Evolutionary conservation across 2,113 vertebrate species (phyloP), one percentile per base, ranked within the genome.

Genomic region (Diadophis punctatus): DNA sequence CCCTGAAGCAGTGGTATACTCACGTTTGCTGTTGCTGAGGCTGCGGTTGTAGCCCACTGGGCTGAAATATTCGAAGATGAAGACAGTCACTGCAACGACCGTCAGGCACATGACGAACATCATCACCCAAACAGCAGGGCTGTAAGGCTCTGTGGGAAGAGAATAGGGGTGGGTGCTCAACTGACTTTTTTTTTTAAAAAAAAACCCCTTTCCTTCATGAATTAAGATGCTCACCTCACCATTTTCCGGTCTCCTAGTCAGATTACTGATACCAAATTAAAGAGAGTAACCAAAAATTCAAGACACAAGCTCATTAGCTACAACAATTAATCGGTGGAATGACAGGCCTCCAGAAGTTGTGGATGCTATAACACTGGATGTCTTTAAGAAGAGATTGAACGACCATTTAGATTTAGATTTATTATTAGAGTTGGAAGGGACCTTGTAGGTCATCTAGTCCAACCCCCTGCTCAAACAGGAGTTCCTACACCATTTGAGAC

Each of bases 81-180:
- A 99, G 94, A 99, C 99, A 0, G 99, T 99, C 97, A 99, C 98
- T 2, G 98, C 99, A 14, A 99, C 99, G 58, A 99, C 98, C 4
- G 99, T 99, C 97, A 99, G 98, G 96, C 99, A 99, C 99, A 99
- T 99, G 95, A 99, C 99, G 48, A 99, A 99, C 99, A 99, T 99
- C 99, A 99, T 99, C 96, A 99, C 98, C 98, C 99, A 99, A 93
- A 99, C 99, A 1, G 99, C 99, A 0, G 99, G 99, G 96, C 99
- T 99, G 97, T 99, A 99, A 89, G 98, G 99, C 96, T 99, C 98
- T 99, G 93, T 14, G 90, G 88, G 90, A 91, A 55, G 63, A 88
- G 90, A 88, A 80, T 63, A 1, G 46, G 6, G 88, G 56, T 39
- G 4, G 49, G 3, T 56, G n/a, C 30, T 20, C 34, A 34, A 39